These are phyloP conservation scores for Elysia crispata DNA, from an alignment of 2,888 invertebrate species.

Conservation along the genomic window DNA sequence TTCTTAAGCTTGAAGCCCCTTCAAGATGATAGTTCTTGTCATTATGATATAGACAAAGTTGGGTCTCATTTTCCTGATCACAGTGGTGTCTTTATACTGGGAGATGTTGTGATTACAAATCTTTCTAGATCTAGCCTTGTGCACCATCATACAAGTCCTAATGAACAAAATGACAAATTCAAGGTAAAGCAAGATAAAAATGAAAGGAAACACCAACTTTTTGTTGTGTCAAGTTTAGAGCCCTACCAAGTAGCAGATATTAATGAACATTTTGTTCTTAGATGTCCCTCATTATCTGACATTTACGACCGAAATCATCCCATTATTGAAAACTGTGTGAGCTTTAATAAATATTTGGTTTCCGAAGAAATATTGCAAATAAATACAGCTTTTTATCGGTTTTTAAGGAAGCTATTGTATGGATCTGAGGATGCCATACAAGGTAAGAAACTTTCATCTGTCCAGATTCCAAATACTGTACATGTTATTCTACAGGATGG, in stretches of 20 bases:
- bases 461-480: slow-evolving; percentile 40
- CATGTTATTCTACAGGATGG: slow-evolving; percentile 47
- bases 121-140: slow-evolving; percentile 44
- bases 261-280: slow-evolving; percentile 39
- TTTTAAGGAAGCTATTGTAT: slow-evolving; percentile 50
- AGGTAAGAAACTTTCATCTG: not conserved
- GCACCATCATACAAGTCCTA: not conserved
- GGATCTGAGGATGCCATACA: slow-evolving; percentile 33
- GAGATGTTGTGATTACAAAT: slow-evolving; percentile 48
- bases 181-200: not conserved
- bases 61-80: slow-evolving; percentile 36
- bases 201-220: slow-evolving; percentile 38
- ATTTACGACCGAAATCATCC: slow-evolving; percentile 16
- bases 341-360: slow-evolving; percentile 43
- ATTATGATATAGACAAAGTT: slow-evolving; percentile 27
- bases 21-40: slow-evolving; percentile 30
- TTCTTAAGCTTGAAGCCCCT: slow-evolving; percentile 50
- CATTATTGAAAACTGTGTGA: slow-evolving; percentile 42
- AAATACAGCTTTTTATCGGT: slow-evolving; percentile 47
- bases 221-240: slow-evolving; percentile 50
- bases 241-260: slow-evolving; percentile 41
- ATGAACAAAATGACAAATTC: not conserved
- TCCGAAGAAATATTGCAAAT: slow-evolving; percentile 44
- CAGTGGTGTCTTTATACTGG: slow-evolving; percentile 51
- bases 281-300: slow-evolving; percentile 47